Percentiles rank a stretch among this genome's conserved stretches.
Evolutionary conservation across 2,888 invertebrate genomes (phyloP).

Genomic region (Philaethria dido): DNA sequence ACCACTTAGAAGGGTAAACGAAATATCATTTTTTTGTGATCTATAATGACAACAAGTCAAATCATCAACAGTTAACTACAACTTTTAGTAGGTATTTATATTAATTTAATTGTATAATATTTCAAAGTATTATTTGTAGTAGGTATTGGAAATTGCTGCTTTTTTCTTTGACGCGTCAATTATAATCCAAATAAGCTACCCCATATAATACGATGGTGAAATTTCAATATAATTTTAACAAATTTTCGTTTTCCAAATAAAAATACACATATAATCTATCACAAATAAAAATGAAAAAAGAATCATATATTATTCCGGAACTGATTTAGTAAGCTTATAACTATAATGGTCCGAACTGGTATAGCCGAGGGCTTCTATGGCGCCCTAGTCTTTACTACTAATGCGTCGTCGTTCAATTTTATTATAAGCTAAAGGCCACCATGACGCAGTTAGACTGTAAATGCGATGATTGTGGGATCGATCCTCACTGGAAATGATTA

Average conservation of each 20-base stretch:
- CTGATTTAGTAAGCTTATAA: conserved; percentile 4
- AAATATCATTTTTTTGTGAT: conserved; percentile 4
- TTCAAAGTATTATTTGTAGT: too few relatives aligned
- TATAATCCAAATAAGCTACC: too few relatives aligned
- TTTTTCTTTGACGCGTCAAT: too few relatives aligned
- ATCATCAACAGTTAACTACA: too few relatives aligned
- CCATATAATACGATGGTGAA: too few relatives aligned
- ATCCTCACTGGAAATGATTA: background rate
- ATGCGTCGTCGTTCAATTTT: conserved; percentile 6
- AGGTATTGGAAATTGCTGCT: too few relatives aligned
- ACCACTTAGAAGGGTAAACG: background rate
- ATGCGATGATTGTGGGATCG: background rate
- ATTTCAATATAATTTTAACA: too few relatives aligned
- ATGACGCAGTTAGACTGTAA: background rate
- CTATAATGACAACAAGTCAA: background rate
- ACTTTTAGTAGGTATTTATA: too few relatives aligned
- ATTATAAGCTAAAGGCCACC: background rate
- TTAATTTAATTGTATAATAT: too few relatives aligned
- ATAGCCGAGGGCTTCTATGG: background rate
- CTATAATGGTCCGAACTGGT: background rate
- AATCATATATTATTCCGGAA: conserved; percentile 5
- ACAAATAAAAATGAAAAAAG: conserved; percentile 1
- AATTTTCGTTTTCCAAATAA: too few relatives aligned
- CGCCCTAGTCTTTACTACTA: background rate
- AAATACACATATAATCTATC: too few relatives aligned